Evolutionary conservation across 2,113 vertebrate species (phyloP), one percentile per base, ranked within the genome.

Genomic region (Gnathonemus echidnorhynchus): DNA sequence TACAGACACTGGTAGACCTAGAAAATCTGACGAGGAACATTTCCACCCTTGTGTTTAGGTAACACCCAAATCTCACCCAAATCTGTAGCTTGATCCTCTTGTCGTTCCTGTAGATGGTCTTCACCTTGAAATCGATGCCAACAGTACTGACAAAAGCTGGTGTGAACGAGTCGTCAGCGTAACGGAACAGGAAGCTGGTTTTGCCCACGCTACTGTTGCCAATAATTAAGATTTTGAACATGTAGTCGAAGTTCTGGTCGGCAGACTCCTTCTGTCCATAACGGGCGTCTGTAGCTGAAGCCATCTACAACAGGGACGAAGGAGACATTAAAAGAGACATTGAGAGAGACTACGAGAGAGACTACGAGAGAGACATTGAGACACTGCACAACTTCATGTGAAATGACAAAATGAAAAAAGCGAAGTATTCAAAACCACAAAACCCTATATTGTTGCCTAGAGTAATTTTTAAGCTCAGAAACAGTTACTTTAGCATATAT

Each of bases 201-300:
- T 97, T 98, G 21, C 97, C 97, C 0, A 98, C 97, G 7, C 96
- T 97, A 95, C 97, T 97, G 95, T 97, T 98, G 21, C 97, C 97
- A 0, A 97, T 97, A 91, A 98, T 98, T 88, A 98, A 95, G 93
- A 98, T 97, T 92, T 98, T 98, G 93, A 98, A 98, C 97, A 98
- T 98, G 92, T 97, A 97, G 85, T 97, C 97, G 48, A 97, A 97
- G 94, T 97, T 97, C 95, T 97, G 97, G 83, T 97, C 97, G 0
- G 96, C 95, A 58, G 97, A 96, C 80, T 98, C 97, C 94, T 97
- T 97, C 94, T 97, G 96, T 91, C 98, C 98, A 10, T 97, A 98
- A 89, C 96, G 97, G 7, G 97, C 96, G 89, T 98, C 97, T 90
- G 97, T 98, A 92, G 97, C 98, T 0, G 98, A 99, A 49, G 98